Conservation (phyloP, 2,797 vertebrate genomes). For the Presbytis comata region DNA sequence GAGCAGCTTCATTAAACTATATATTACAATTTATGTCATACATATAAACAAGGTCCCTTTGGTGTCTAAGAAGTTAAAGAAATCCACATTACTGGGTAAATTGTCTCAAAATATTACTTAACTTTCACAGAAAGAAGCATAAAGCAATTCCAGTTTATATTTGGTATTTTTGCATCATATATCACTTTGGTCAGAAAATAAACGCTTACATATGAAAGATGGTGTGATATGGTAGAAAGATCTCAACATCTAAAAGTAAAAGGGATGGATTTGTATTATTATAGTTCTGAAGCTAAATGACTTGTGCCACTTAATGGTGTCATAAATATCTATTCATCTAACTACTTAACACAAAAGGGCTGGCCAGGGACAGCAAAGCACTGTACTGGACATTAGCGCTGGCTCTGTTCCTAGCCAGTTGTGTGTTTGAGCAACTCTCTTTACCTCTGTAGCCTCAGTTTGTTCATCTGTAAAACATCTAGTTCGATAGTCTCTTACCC, state of each 20-base stretch:
- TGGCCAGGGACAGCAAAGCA: neutral
- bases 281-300: neutral
- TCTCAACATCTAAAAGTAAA: neutral
- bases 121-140: neutral
- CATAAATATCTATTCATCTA: neutral
- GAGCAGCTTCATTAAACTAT: neutral
- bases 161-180: neutral
- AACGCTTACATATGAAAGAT: neutral
- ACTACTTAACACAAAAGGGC: neutral
- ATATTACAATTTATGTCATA: neutral
- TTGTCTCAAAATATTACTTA: neutral
- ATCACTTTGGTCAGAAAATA: neutral
- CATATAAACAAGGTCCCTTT: neutral
- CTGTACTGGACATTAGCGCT: neutral
- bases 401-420: neutral
- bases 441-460: neutral
- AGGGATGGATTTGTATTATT: neutral
- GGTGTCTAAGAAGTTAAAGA: neutral
- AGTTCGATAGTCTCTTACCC: neutral
- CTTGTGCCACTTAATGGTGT: neutral
- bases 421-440: neutral
- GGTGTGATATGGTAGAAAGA: neutral
- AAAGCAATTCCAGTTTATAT: constrained; percentile 13
- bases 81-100: neutral
- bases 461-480: neutral